phyloP scores from a whole-genome alignment of 2,888 invertebrate species.

The Sminthurides aquaticus region DNA sequence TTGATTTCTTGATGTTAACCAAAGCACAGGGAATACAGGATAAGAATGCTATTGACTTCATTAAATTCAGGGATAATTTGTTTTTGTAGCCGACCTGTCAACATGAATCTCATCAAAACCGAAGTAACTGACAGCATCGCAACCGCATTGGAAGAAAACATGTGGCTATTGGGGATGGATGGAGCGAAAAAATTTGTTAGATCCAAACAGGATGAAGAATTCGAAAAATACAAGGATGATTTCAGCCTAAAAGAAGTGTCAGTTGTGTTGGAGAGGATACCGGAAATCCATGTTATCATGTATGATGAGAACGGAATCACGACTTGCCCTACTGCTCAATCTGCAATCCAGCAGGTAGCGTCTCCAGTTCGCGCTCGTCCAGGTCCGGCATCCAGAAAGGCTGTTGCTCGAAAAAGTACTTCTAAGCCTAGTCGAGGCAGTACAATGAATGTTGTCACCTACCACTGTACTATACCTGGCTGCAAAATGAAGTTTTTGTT shows the following conservation, averaged over 20 bases:
- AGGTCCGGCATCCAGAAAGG: not conserved
- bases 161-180: constrained; percentile 1
- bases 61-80: too few species aligned
- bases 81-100: not conserved
- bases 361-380: not conserved
- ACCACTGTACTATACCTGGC: not conserved
- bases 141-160: not conserved
- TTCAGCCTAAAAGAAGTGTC: constrained; percentile 1
- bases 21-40: too few species aligned
- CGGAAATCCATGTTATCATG: not conserved
- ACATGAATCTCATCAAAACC: not conserved
- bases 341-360: not conserved
- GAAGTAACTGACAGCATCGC: not conserved
- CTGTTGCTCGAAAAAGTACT: not conserved
- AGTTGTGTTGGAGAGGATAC: not conserved
- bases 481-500: constrained; percentile 8
- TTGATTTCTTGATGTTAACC: too few species aligned
- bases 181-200: not conserved
- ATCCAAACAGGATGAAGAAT: not conserved
- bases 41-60: too few species aligned
- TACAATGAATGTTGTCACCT: not conserved
- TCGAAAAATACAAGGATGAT: not conserved
- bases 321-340: not conserved
- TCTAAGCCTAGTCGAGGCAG: not conserved
- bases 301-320: not conserved